Evolutionary conservation across 1,140 invertebrate genomes (phyloP).

Genomic region (Apocrypta bakeri): DNA sequence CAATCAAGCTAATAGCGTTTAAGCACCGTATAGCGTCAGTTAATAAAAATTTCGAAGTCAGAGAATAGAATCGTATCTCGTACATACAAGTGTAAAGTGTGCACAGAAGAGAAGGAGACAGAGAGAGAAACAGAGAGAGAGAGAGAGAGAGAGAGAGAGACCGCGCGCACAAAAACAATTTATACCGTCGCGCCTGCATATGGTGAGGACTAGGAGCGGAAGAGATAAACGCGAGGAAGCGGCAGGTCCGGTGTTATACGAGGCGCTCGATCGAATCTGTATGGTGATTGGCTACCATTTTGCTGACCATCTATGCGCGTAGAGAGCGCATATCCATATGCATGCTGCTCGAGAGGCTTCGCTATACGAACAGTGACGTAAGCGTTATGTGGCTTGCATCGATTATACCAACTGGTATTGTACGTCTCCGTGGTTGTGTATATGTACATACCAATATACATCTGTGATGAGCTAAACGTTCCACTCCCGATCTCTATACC

Average conservation of each 20-base stretch:
- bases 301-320: constrained; percentile 45
- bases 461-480: constrained; percentile 34
- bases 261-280: constrained; percentile 60
- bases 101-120: too few relatives aligned
- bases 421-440: not conserved
- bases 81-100: too few relatives aligned
- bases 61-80: too few relatives aligned
- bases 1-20: too few relatives aligned
- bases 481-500: not conserved
- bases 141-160: too few relatives aligned
- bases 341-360: constrained; percentile 19
- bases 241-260: constrained; percentile 51
- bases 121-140: too few relatives aligned
- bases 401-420: constrained; percentile 44
- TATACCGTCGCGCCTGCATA: not conserved
- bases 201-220: not conserved
- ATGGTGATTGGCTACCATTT: constrained; percentile 60
- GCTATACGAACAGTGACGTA: constrained; percentile 34
- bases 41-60: too few relatives aligned
- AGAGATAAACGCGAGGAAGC: constrained; percentile 13
- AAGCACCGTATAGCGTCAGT: too few relatives aligned
- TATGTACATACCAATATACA: not conserved
- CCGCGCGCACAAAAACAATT: not conserved
- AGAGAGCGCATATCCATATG: constrained; percentile 40
- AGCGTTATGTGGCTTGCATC: constrained; percentile 42